These are phyloP conservation scores for Galaxias olidus DNA, from an alignment of 2,797 vertebrate species.

Conservation along the genomic window DNA sequence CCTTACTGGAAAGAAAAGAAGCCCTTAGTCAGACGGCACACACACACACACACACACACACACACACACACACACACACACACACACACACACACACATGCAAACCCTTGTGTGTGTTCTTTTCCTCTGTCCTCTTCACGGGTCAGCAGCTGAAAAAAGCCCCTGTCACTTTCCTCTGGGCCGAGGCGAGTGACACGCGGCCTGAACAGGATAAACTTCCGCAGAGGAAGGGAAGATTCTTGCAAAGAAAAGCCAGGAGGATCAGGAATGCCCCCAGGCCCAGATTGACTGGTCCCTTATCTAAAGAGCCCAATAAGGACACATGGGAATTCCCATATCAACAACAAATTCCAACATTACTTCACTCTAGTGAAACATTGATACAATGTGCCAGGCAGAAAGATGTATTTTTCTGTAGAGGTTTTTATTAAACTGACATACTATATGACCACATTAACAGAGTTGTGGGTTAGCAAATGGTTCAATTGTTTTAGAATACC, in stretches of 20 bases:
- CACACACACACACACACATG: slow-evolving; percentile 24
- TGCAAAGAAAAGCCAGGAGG: slow-evolving; percentile 69
- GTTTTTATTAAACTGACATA: no score
- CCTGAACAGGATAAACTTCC: slow-evolving; percentile 65
- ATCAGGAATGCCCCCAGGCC: slow-evolving; percentile 43
- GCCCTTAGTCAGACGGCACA: slow-evolving; percentile 71
- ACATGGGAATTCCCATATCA: background rate
- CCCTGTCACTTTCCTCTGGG: slow-evolving; percentile 74
- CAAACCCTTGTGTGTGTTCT: slow-evolving; percentile 29
- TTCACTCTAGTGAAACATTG: no score
- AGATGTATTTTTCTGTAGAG: no score
- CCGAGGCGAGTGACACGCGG: slow-evolving; percentile 66
- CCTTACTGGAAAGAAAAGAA: slow-evolving; percentile 72
- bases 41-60: slow-evolving; percentile 26
- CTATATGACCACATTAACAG: no score
- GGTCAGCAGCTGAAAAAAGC: slow-evolving; percentile 75
- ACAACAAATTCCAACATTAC: background rate
- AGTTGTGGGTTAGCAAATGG: no score
- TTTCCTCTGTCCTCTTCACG: slow-evolving; percentile 67
- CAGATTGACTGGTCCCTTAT: background rate
- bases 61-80: slow-evolving; percentile 27
- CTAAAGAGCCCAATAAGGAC: slow-evolving; percentile 1
- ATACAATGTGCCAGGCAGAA: no score
- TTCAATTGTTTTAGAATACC: no score
- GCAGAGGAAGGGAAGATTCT: slow-evolving; percentile 71